A percentile compares a stretch with the other conserved stretches of the same genome.
Evolutionary conservation across 2,797 vertebrate species (phyloP).

Genomic region (Leuciscus waleckii): DNA sequence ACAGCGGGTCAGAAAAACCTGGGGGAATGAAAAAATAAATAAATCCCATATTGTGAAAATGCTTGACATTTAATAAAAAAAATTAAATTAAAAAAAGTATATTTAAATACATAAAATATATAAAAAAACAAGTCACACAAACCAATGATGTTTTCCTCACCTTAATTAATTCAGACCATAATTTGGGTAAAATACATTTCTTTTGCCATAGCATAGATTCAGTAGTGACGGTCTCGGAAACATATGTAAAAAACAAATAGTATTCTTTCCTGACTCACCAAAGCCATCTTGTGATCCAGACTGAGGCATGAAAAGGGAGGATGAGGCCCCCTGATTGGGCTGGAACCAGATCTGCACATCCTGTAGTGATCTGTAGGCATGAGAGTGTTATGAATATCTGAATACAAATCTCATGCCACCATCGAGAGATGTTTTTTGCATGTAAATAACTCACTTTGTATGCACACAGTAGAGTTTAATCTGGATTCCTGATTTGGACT

Average conservation of each 20-base stretch:
- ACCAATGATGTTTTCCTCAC: not conserved
- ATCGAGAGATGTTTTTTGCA: constrained; percentile 9
- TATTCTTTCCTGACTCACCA: constrained; percentile 73
- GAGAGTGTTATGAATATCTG: not conserved
- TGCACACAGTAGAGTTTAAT: constrained; percentile 99
- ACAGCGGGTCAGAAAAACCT: constrained; percentile 87
- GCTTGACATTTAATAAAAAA: not conserved
- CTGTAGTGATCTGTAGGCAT: constrained; percentile 86
- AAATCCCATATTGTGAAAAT: not conserved
- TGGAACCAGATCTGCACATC: constrained; percentile 99
- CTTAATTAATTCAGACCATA: not conserved
- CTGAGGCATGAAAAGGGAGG: constrained; percentile 74
- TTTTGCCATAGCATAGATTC: not conserved
- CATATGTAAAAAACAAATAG: not conserved
- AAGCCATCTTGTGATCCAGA: constrained; percentile 85
- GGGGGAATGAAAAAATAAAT: not conserved
- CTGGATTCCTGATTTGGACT: constrained; percentile 91
- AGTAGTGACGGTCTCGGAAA: not conserved
- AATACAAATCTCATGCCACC: constrained; percentile 22
- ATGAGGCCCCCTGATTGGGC: constrained; percentile 81
- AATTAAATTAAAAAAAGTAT: not conserved
- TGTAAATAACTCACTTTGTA: constrained; percentile 88
- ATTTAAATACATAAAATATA: not conserved
- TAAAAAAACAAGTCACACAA: not conserved
- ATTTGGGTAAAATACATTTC: too few species aligned